Conservation (phyloP, 2,113 vertebrate species). For the Podarcis muralis region DNA sequence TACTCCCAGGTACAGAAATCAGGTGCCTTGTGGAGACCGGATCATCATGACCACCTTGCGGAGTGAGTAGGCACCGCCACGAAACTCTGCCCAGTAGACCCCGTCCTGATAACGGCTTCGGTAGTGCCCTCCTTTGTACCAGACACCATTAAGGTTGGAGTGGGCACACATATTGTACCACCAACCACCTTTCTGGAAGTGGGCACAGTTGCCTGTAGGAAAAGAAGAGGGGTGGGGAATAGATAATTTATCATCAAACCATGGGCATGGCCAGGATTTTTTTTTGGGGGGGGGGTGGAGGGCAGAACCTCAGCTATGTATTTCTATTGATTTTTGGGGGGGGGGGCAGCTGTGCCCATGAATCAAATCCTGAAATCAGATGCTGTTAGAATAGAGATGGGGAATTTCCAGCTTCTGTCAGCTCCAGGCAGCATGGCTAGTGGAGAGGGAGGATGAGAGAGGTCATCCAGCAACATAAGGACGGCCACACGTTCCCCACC, state of each 20-base stretch:
- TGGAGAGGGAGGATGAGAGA: too few relatives aligned
- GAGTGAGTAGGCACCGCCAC: slow-evolving; percentile 88
- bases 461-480: too few relatives aligned
- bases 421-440: too few relatives aligned
- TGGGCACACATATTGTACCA: slow-evolving; percentile 94
- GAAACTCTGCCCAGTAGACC: slow-evolving; percentile 91
- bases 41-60: slow-evolving; percentile 87
- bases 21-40: slow-evolving; percentile 67
- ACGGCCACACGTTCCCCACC: too few relatives aligned
- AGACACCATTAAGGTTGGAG: slow-evolving; percentile 90
- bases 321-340: too few relatives aligned
- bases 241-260: neutral
- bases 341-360: too few relatives aligned
- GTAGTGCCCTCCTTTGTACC: slow-evolving; percentile 90
- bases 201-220: slow-evolving; percentile 87
- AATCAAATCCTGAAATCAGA: neutral
- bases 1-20: neutral
- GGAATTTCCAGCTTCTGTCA: neutral
- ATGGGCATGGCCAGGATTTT: too few relatives aligned
- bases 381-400: neutral
- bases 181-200: slow-evolving; percentile 92
- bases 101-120: slow-evolving; percentile 90
- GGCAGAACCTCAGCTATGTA: too few relatives aligned
- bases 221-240: neutral
- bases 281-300: too few relatives aligned